Evolutionary conservation across 2,888 invertebrate genomes (phyloP), one percentile per base, ranked within the genome.

Genomic region (Antheraea yamamai): DNA sequence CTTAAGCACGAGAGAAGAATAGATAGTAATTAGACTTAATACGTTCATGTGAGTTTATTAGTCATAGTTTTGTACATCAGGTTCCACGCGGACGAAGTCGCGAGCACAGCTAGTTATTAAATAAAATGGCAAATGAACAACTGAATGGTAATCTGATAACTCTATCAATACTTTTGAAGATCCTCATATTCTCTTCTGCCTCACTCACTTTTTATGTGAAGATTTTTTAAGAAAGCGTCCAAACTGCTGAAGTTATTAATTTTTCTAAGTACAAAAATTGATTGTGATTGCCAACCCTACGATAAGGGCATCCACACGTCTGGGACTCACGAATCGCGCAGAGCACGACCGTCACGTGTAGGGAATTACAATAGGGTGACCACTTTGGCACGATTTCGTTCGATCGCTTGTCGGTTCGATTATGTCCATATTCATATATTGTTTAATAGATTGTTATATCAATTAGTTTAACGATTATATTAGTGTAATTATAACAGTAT

Each of bases 311-410:
- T 80, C 79, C 82, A 82, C 84, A 83, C 84, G 84, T 79, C 82
- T 76, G 77, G 74, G 77, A 79, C 81, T 83, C 83, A 83, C 84
- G 85, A 84, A 78, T 82, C 83, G 79, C 81, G 80, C 78, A 78
- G 78, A 79, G 83, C 85, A 85, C 85, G 85, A 85, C 78, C 75
- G 76, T 78, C 81, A 79, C 81, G 81, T 83, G 84, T 80, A 77
- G 76, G 74, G 83, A 83, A 83, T 83, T 81, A 84, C 82, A 85
- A 85, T 84, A 77, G 79, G 77, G 81, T 83, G 81, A 80, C 82
- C 83, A 82, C 77, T 78, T 80, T 77, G 73, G 80, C 82, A 83
- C 83, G 84, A 82, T 79, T 81, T 79, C 79, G 81, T 81, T 81
- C 76, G 77, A 78, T 80, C 81, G 83, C 82, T 78, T 80, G 79